A percentile compares a stretch with the other conserved stretches of the same genome.
phyloP scores from a whole-genome alignment of 2,888 invertebrate genomes.

The Uloborus plumipes region DNA sequence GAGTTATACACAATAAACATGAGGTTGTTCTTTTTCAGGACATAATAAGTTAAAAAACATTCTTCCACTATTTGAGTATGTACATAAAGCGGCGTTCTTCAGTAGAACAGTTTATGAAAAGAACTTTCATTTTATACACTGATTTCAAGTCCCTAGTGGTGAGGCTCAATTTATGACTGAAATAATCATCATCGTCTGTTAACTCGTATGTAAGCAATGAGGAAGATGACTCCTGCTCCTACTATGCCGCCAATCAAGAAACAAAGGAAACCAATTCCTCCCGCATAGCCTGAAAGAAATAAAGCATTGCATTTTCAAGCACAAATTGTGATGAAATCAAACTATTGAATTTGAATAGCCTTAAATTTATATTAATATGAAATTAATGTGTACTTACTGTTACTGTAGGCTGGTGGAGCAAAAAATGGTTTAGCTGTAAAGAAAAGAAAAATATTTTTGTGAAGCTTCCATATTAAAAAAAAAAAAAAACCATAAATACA shows the following conservation, averaged over 20 bases:
- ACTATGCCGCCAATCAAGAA: conserved; percentile 34
- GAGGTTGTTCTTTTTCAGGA: no score
- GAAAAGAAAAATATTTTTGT: not conserved
- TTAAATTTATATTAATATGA: not conserved
- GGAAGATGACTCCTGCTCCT: conserved; percentile 25
- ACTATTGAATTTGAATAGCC: not conserved
- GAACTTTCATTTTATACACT: no score
- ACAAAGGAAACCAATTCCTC: conserved; percentile 49
- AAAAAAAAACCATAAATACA: no score
- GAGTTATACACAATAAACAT: no score
- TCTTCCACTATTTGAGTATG: no score
- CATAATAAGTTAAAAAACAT: no score
- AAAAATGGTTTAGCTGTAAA: conserved; percentile 22
- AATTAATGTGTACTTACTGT: conserved; percentile 16
- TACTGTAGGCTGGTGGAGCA: conserved; percentile 22
- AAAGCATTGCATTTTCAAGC: not conserved
- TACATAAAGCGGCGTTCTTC: no score
- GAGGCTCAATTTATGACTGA: no score
- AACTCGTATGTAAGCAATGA: conserved; percentile 35
- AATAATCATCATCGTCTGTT: conserved; percentile 34
- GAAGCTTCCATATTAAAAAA: no score
- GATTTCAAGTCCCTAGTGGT: no score
- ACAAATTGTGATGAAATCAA: not conserved
- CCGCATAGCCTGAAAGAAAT: conserved; percentile 41
- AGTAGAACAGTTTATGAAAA: no score